phyloP scores from a whole-genome alignment of 2,797 vertebrate species.

The Bovichtus variegatus region DNA sequence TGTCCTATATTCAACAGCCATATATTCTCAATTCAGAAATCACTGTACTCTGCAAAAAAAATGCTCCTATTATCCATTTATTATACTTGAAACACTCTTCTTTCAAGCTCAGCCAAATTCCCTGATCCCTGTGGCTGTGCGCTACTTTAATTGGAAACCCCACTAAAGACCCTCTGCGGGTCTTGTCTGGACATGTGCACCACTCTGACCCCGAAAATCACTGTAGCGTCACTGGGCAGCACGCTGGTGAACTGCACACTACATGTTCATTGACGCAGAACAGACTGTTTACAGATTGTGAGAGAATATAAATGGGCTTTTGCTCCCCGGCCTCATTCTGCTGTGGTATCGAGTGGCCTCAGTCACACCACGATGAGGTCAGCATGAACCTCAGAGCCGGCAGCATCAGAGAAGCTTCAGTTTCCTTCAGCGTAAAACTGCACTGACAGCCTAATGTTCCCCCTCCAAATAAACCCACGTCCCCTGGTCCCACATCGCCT shows the following conservation, averaged over 20 bases:
- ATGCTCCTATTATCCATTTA: slow-evolving; percentile 35
- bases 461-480: slow-evolving; percentile 66
- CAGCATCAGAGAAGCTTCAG: slow-evolving; percentile 34
- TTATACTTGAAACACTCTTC: slow-evolving; percentile 31
- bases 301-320: slow-evolving; percentile 67
- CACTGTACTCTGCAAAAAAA: slow-evolving; percentile 29
- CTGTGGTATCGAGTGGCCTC: slow-evolving; percentile 25
- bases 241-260: slow-evolving; percentile 49
- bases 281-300: slow-evolving; percentile 70
- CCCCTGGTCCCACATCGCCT: slow-evolving; percentile 43
- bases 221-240: slow-evolving; percentile 65
- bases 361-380: slow-evolving; percentile 56
- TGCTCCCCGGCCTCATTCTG: slow-evolving; percentile 20
- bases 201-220: slow-evolving; percentile 73
- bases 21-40: slow-evolving; percentile 34
- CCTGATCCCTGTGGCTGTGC: slow-evolving; percentile 30
- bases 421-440: slow-evolving; percentile 44
- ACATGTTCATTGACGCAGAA: slow-evolving; percentile 58
- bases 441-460: slow-evolving; percentile 61
- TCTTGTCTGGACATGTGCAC: slow-evolving; percentile 55
- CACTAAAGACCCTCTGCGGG: slow-evolving; percentile 59
- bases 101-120: slow-evolving; percentile 37
- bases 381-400: slow-evolving; percentile 28
- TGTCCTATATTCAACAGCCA: slow-evolving; percentile 4
- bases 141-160: slow-evolving; percentile 67